These are phyloP conservation scores for Zophobas morio DNA, from an alignment of 1,140 invertebrate species.

Conservation along the genomic window DNA sequence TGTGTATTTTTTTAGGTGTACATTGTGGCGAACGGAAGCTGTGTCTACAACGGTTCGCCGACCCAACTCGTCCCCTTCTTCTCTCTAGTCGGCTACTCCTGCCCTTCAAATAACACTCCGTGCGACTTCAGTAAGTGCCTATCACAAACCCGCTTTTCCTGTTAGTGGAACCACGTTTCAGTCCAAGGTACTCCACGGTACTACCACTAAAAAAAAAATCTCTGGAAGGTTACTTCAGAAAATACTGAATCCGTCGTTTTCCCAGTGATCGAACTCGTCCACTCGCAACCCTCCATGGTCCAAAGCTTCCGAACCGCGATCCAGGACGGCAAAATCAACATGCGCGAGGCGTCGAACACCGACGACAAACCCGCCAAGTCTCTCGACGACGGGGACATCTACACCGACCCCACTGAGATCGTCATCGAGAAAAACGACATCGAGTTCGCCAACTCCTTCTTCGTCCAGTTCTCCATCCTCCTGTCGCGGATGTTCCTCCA, in stretches of 20 bases:
- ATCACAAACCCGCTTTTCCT: background rate
- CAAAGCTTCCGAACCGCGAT: constrained; percentile 51
- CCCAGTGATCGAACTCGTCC: constrained; percentile 69
- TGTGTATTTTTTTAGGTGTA: constrained; percentile 70
- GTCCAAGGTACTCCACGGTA: background rate
- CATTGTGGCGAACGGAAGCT: constrained; percentile 76
- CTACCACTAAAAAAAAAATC: background rate
- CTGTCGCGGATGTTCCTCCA: constrained; percentile 71
- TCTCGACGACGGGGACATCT: constrained; percentile 49
- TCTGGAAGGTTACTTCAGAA: no score
- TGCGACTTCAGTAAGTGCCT: constrained; percentile 81
- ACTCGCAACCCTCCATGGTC: constrained; percentile 64
- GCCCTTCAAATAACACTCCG: constrained; percentile 87
- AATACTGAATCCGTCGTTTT: constrained; percentile 13
- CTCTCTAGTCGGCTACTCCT: constrained; percentile 74
- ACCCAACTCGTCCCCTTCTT: constrained; percentile 81
- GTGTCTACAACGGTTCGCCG: constrained; percentile 84
- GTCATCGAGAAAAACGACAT: constrained; percentile 59
- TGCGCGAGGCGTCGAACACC: constrained; percentile 24
- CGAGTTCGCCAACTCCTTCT: constrained; percentile 71
- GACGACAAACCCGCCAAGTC: background rate
- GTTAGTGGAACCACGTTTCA: background rate
- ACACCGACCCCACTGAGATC: constrained; percentile 56
- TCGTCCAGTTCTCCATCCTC: constrained; percentile 71
- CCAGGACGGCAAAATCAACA: constrained; percentile 62